These are phyloP conservation scores for Euzetes globulus DNA, from an alignment of 2,888 invertebrate genomes.

Conservation along the genomic window DNA sequence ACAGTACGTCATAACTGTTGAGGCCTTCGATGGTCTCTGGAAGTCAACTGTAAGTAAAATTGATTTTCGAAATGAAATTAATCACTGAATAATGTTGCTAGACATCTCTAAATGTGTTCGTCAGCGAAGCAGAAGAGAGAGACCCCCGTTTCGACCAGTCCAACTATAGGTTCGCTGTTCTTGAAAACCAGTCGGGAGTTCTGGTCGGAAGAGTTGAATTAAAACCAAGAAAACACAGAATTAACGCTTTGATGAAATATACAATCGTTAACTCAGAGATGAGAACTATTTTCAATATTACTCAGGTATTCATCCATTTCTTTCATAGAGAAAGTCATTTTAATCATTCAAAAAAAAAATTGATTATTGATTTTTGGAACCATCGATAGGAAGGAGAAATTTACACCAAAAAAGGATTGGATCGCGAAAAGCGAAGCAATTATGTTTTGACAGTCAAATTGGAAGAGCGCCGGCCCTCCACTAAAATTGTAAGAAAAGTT, in stretches of 20 bases:
- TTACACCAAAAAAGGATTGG: conserved; percentile 43
- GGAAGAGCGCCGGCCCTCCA: conserved; percentile 43
- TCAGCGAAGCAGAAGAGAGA: conserved; percentile 43
- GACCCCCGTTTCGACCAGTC: conserved; percentile 43
- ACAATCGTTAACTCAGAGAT: conserved; percentile 43
- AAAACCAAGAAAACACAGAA: conserved; percentile 41
- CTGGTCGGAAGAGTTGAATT: conserved; percentile 43
- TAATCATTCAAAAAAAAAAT: not conserved
- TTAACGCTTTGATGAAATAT: conserved; percentile 41
- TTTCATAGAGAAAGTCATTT: not conserved
- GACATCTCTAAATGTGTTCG: conserved; percentile 43
- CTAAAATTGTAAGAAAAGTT: conserved; percentile 41
- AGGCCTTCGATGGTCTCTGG: conserved; percentile 44
- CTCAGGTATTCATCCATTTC: conserved; percentile 33
- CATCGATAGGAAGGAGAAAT: conserved; percentile 66
- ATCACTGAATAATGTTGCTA: conserved; percentile 27
- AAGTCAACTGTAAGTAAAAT: conserved; percentile 39
- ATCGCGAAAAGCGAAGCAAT: conserved; percentile 43
- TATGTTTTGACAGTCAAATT: conserved; percentile 44
- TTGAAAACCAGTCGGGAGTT: conserved; percentile 43
- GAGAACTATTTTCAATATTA: conserved; percentile 41
- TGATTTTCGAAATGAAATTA: not conserved
- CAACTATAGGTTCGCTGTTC: conserved; percentile 43
- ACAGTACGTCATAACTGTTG: conserved; percentile 43
- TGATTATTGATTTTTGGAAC: not conserved